These are phyloP conservation scores for Prionailurus viverrinus DNA, from an alignment of 2,113 vertebrate genomes.

Conservation along the genomic window DNA sequence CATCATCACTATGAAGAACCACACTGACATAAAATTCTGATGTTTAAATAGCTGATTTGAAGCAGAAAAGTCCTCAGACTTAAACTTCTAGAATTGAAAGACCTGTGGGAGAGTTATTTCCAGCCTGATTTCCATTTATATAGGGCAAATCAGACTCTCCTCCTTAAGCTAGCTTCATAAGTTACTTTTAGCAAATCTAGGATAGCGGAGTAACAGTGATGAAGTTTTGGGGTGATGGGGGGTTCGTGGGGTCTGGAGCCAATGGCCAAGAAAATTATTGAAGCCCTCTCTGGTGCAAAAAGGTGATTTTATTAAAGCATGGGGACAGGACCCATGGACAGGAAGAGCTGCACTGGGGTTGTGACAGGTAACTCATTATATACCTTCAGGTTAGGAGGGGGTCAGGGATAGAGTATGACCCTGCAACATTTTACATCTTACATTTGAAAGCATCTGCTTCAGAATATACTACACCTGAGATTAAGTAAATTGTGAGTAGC, in stretches of 20 bases:
- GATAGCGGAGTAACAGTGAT: background rate
- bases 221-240: no score
- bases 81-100: background rate
- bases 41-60: background rate
- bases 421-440: background rate
- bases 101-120: background rate
- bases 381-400: no score
- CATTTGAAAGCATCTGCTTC: slow-evolving; percentile 13
- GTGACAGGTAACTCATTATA: no score
- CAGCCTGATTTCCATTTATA: slow-evolving; percentile 6
- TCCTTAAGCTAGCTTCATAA: background rate
- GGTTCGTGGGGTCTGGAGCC: no score
- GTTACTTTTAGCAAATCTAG: background rate
- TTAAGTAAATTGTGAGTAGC: background rate
- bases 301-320: no score
- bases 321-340: no score
- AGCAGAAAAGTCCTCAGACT: background rate
- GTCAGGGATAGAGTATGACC: no score
- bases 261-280: no score
- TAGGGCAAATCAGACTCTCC: slow-evolving; percentile 5
- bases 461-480: slow-evolving; percentile 9
- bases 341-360: no score
- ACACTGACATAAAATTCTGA: background rate
- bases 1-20: background rate
- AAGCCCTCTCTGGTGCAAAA: no score